Conservation (phyloP, 2,797 vertebrate species). For the Peromyscus melanophrys region DNA sequence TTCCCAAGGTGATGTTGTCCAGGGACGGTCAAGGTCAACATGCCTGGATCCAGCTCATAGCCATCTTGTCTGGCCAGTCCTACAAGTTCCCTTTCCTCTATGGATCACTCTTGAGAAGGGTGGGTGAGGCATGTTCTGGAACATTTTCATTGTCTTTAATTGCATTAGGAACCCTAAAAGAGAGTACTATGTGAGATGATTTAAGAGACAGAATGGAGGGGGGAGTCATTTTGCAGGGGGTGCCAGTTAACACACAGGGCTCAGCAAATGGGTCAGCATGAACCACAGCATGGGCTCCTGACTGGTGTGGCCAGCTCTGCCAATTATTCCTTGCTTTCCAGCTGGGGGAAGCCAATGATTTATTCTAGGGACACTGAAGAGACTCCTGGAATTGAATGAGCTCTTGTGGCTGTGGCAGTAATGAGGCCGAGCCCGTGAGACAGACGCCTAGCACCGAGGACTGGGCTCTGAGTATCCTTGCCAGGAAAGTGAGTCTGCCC, state of each 20-base stretch:
- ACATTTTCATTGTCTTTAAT: background rate
- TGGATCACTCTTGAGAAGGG: background rate
- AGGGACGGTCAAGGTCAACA: background rate
- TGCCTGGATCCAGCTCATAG: fast-evolving
- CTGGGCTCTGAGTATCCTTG: background rate
- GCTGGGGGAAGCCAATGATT: background rate
- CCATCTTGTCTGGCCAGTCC: too few species aligned
- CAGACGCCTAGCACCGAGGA: background rate
- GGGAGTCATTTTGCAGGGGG: background rate
- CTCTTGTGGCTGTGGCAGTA: background rate
- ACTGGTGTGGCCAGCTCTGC: background rate
- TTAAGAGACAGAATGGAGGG: background rate
- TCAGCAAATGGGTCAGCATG: background rate
- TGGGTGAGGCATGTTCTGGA: background rate
- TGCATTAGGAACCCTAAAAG: background rate
- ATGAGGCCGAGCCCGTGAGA: background rate
- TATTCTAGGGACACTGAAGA: background rate
- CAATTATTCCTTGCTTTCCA: background rate
- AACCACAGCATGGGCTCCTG: background rate
- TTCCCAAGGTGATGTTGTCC: background rate
- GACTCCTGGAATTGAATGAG: background rate
- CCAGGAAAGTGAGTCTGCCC: background rate
- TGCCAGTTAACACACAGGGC: background rate
- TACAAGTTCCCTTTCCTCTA: background rate
- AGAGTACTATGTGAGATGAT: background rate